phyloP scores from a whole-genome alignment of 2,797 vertebrate species.

The Coluber constrictor region DNA sequence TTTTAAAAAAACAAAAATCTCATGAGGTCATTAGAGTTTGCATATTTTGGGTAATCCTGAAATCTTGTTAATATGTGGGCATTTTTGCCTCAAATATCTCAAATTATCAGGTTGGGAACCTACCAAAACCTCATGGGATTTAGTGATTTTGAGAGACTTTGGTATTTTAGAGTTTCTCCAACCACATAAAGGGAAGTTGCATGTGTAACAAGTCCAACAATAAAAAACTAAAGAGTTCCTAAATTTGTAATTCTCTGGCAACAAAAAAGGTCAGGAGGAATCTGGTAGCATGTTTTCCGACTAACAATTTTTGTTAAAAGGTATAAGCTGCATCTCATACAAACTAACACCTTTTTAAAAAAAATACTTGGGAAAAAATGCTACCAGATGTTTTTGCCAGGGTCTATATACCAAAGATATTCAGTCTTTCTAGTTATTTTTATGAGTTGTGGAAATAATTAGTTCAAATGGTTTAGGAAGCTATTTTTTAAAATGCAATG shows the following conservation, averaged over 20 bases:
- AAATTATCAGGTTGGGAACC: background rate
- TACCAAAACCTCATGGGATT: background rate
- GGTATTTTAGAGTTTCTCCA: background rate
- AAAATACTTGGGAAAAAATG: background rate
- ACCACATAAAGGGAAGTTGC: background rate
- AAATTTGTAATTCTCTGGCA: background rate
- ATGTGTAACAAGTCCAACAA: background rate
- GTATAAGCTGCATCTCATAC: background rate
- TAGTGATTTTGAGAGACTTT: background rate
- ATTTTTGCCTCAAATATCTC: background rate
- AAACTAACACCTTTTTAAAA: background rate
- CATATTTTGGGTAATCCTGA: background rate
- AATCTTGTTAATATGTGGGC: background rate
- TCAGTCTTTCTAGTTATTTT: background rate
- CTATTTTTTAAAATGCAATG: too few species aligned
- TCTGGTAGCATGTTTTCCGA: background rate
- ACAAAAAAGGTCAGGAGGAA: background rate
- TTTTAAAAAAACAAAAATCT: background rate
- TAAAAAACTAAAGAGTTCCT: background rate
- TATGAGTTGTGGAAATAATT: too few species aligned
- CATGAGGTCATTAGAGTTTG: background rate
- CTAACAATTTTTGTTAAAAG: background rate
- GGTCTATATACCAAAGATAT: background rate
- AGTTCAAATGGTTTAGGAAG: too few species aligned
- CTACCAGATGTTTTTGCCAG: background rate